These are phyloP conservation scores for Monodelphis domestica DNA, from an alignment of 2,797 vertebrate genomes.

Conservation along the genomic window DNA sequence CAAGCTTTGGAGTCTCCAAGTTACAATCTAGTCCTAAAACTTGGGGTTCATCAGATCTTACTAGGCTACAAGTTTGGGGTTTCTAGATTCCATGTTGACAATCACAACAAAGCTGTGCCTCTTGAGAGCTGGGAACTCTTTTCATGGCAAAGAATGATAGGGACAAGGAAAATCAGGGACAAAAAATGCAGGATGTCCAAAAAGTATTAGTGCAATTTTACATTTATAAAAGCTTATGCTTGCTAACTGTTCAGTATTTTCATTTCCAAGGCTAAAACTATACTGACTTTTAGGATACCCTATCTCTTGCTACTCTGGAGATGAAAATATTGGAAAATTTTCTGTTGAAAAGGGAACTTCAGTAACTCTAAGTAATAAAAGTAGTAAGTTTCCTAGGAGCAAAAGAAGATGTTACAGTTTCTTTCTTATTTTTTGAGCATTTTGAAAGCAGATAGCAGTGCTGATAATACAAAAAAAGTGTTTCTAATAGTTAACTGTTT, in stretches of 20 bases:
- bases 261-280: neutral
- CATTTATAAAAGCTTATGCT: neutral
- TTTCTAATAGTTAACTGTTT: neutral
- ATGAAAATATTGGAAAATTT: neutral
- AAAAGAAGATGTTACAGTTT: slow-evolving; percentile 53
- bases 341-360: neutral
- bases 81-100: too few relatives aligned
- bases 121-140: slow-evolving; percentile 37
- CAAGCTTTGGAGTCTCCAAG: too few relatives aligned
- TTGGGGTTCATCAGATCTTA: too few relatives aligned
- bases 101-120: slow-evolving; percentile 23
- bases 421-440: slow-evolving; percentile 19
- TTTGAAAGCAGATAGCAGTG: slow-evolving; percentile 32
- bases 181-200: slow-evolving; percentile 15
- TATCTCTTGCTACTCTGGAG: slow-evolving; percentile 12
- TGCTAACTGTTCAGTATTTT: neutral
- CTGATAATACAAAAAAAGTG: neutral
- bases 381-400: slow-evolving; percentile 58
- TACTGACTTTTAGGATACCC: neutral
- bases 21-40: too few relatives aligned
- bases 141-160: slow-evolving; percentile 33
- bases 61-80: too few relatives aligned
- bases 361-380: slow-evolving; percentile 52
- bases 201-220: neutral
- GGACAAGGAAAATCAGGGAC: slow-evolving; percentile 40